Evolutionary conservation across 2,113 vertebrate species (phyloP).

Genomic region (Microcebus jonahi): DNA sequence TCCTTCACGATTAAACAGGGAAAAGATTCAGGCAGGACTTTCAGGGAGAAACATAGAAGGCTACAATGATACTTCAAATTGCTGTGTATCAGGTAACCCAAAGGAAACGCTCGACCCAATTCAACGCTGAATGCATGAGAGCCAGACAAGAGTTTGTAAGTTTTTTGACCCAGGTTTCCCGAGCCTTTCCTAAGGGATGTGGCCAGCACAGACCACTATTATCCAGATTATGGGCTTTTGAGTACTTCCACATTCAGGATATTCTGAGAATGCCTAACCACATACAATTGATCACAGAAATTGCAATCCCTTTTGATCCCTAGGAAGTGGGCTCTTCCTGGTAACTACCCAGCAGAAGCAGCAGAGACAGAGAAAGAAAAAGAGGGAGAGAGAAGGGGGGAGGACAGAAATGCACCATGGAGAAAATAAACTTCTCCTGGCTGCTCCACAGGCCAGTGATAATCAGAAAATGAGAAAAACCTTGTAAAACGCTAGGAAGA

Average conservation of each 20-base stretch:
- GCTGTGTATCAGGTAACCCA: conserved; percentile 76
- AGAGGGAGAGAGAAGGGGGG: no score
- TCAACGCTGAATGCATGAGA: conserved; percentile 69
- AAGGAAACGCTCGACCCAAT: conserved; percentile 74
- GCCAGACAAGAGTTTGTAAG: conserved; percentile 69
- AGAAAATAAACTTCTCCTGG: conserved; percentile 66
- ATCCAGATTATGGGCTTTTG: conserved; percentile 76
- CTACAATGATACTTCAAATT: conserved; percentile 78
- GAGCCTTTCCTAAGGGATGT: conserved; percentile 79
- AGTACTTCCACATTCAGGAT: conserved; percentile 73
- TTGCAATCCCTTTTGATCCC: conserved; percentile 63
- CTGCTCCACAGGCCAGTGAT: conserved; percentile 59
- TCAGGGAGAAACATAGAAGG: conserved; percentile 75
- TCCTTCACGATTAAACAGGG: conserved; percentile 85
- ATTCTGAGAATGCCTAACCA: conserved; percentile 79
- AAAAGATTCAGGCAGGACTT: conserved; percentile 79
- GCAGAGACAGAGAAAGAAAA: fast-evolving
- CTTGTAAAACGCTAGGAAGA: conserved; percentile 38
- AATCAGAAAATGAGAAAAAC: conserved; percentile 75
- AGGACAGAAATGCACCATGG: neutral
- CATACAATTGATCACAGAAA: conserved; percentile 76
- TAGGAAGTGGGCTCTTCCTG: conserved; percentile 76
- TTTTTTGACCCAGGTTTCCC: conserved; percentile 78
- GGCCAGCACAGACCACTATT: conserved; percentile 79
- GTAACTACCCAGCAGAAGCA: conserved; percentile 24